phyloP scores from a whole-genome alignment of 2,888 invertebrate genomes.

The Acleris laterana region DNA sequence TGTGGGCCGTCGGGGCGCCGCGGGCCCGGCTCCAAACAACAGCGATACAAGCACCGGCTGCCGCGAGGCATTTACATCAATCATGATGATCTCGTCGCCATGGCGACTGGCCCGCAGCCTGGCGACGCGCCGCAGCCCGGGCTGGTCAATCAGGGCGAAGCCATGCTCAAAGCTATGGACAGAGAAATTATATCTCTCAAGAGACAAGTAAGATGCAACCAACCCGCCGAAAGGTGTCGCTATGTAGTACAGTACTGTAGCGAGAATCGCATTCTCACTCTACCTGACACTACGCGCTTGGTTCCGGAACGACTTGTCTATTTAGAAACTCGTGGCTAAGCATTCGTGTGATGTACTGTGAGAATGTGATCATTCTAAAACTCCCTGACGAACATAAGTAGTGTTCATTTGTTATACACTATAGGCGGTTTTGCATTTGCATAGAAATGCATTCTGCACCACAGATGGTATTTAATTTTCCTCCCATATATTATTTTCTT shows the following conservation, averaged over 20 bases:
- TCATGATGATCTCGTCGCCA: slow-evolving; percentile 97
- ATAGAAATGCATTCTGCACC: slow-evolving; percentile 77
- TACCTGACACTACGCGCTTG: slow-evolving; percentile 48
- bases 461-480: slow-evolving; percentile 28
- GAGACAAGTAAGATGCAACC: slow-evolving; percentile 93
- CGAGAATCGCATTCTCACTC: slow-evolving; percentile 68
- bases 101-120: slow-evolving; percentile 91
- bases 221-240: slow-evolving; percentile 54
- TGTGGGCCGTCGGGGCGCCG: slow-evolving; percentile 88
- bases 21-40: slow-evolving; percentile 80
- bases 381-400: slow-evolving; percentile 44
- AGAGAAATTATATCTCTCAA: slow-evolving; percentile 97
- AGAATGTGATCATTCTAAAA: slow-evolving; percentile 64
- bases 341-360: slow-evolving; percentile 62
- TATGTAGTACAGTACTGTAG: slow-evolving; percentile 67
- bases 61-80: slow-evolving; percentile 99
- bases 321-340: slow-evolving; percentile 44
- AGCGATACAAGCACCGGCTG: slow-evolving; percentile 91
- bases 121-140: slow-evolving; percentile 80
- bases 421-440: slow-evolving; percentile 46
- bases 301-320: slow-evolving; percentile 9
- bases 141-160: slow-evolving; percentile 88
- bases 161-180: slow-evolving; percentile 95
- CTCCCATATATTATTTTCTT: slow-evolving; percentile 42
- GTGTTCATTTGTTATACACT: slow-evolving; percentile 36